These are phyloP conservation scores for Hippoglossus stenolepis DNA, from an alignment of 2,113 vertebrate species.

Conservation along the genomic window DNA sequence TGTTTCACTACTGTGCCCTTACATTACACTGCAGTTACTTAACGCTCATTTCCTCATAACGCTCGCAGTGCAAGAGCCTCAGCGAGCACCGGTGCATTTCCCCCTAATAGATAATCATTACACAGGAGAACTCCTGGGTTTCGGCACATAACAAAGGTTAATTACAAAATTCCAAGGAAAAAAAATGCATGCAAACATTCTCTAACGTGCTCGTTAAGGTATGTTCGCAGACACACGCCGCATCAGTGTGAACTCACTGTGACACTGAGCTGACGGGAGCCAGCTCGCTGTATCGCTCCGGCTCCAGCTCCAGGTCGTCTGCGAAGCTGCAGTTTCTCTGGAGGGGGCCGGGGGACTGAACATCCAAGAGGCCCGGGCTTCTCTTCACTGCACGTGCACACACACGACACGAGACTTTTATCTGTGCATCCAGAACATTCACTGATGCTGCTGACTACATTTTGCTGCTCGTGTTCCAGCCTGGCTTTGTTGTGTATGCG, in stretches of 20 bases:
- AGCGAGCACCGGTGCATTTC: constrained; percentile 54
- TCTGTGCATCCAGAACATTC: background rate
- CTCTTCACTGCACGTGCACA: constrained; percentile 47
- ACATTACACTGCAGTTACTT: constrained; percentile 59
- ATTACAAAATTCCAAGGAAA: constrained; percentile 24
- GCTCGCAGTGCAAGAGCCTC: constrained; percentile 38
- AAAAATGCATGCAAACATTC: constrained; percentile 32
- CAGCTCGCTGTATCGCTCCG: constrained; percentile 57
- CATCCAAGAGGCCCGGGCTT: constrained; percentile 50
- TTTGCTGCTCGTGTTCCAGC: too few relatives aligned
- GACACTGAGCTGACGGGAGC: constrained; percentile 54
- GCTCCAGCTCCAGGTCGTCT: constrained; percentile 71
- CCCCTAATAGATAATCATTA: constrained; percentile 67
- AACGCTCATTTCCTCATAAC: constrained; percentile 61
- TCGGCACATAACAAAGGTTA: constrained; percentile 42
- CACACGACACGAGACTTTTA: background rate
- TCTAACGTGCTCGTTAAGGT: constrained; percentile 30
- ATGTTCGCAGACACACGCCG: background rate
- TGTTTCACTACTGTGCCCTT: constrained; percentile 59
- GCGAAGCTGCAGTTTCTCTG: constrained; percentile 68
- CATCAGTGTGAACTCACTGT: constrained; percentile 63
- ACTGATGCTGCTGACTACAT: background rate
- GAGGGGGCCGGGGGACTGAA: constrained; percentile 31
- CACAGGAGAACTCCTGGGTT: constrained; percentile 21
- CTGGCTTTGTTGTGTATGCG: too few relatives aligned